These are phyloP conservation scores for Aspidoscelis tigris DNA, from an alignment of 2,113 vertebrate species.

Conservation along the genomic window DNA sequence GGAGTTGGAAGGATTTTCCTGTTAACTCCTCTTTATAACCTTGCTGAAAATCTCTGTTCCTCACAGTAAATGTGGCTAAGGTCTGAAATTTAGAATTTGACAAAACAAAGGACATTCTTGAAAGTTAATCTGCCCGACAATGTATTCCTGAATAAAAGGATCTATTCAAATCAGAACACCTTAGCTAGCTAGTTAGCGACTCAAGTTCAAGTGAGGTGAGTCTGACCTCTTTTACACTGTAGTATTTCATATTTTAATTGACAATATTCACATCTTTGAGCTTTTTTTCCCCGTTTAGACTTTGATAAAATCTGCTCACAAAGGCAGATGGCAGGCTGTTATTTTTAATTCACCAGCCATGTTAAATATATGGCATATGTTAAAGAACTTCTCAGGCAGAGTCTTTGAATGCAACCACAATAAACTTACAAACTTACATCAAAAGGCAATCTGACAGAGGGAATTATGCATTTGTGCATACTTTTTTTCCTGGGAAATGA, in stretches of 20 bases:
- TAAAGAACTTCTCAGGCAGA: constrained; percentile 80
- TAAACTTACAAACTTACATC: constrained; percentile 79
- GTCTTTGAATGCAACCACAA: constrained; percentile 81
- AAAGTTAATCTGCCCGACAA: constrained; percentile 21
- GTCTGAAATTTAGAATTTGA: constrained; percentile 52
- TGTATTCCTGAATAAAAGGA: constrained; percentile 45
- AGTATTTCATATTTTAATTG: constrained; percentile 83
- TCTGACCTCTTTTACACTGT: constrained; percentile 71
- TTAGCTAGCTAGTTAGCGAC: constrained; percentile 43
- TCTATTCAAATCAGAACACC: constrained; percentile 35
- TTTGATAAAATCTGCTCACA: constrained; percentile 81
- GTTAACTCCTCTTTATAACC: constrained; percentile 15
- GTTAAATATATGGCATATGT: constrained; percentile 87
- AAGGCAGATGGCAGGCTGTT: constrained; percentile 85
- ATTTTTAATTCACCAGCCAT: constrained; percentile 87
- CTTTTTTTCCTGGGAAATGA: constrained; percentile 65
- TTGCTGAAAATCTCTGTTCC: constrained; percentile 5
- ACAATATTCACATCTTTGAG: constrained; percentile 81
- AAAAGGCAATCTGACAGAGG: constrained; percentile 75
- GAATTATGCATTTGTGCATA: constrained; percentile 66
- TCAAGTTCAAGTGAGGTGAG: constrained; percentile 68
- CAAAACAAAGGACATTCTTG: constrained; percentile 36
- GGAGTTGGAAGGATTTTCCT: constrained; percentile 22
- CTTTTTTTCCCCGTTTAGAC: constrained; percentile 79
- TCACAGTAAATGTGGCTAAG: constrained; percentile 30